phyloP scores from a whole-genome alignment of 2,113 vertebrate genomes.

The Bubo bubo region DNA sequence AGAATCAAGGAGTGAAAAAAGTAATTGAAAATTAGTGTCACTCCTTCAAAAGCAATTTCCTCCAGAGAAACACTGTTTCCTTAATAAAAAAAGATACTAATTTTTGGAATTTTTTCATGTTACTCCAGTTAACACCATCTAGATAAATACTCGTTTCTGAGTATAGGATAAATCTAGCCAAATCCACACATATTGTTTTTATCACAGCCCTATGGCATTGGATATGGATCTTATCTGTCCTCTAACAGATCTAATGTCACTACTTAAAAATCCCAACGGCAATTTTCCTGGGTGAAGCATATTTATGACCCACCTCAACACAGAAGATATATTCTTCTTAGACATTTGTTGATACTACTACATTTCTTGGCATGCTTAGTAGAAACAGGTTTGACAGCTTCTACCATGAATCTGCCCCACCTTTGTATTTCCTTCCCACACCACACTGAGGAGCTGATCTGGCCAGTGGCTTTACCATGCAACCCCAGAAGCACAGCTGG shows the following conservation, averaged over 20 bases:
- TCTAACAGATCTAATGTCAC: not conserved
- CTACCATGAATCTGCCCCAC: not conserved
- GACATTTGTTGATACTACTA: not conserved
- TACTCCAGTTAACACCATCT: not conserved
- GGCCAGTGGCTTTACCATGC: not conserved
- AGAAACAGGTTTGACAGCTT: not conserved
- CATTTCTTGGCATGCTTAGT: not conserved
- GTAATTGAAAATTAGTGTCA: conserved; percentile 6
- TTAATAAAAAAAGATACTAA: not conserved
- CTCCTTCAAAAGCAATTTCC: not conserved
- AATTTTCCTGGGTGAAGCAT: not conserved
- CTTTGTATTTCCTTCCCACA: not conserved
- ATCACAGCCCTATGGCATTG: not conserved
- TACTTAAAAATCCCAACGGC: not conserved
- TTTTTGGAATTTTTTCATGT: not conserved
- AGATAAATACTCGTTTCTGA: not conserved
- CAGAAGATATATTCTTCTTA: not conserved
- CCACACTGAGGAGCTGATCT: not conserved
- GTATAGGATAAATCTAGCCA: not conserved
- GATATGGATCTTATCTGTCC: not conserved
- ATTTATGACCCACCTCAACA: not conserved
- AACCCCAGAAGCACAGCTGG: not conserved
- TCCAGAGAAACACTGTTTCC: not conserved
- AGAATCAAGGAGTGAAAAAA: not conserved
- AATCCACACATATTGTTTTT: not conserved